phyloP scores from a whole-genome alignment of 2,797 vertebrate species.

The Sternotherus odoratus region DNA sequence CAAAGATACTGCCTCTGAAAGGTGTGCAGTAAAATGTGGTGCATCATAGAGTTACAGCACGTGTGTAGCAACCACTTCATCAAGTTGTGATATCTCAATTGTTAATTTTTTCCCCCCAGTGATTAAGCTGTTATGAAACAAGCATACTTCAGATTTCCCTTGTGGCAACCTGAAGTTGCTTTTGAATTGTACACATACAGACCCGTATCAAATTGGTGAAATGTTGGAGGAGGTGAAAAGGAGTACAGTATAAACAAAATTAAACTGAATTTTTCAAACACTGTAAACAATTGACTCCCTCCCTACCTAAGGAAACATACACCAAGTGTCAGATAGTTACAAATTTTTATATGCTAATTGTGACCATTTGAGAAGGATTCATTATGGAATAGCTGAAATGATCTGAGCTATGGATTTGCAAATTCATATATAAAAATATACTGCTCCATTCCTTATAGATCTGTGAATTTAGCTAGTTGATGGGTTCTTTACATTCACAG shows the following conservation, averaged over 20 bases:
- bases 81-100: not conserved
- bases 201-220: constrained; percentile 17
- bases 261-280: not conserved
- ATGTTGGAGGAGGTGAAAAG: not conserved
- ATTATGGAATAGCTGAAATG: not conserved
- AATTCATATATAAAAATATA: not conserved
- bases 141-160: constrained; percentile 2
- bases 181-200: not conserved
- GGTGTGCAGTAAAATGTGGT: not conserved
- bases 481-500: not conserved
- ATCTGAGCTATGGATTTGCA: not conserved
- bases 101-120: rapidly evolving
- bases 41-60: not conserved
- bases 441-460: not conserved
- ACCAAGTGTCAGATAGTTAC: not conserved
- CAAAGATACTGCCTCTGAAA: not conserved
- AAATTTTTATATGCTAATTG: not conserved
- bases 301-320: not conserved
- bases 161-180: not conserved
- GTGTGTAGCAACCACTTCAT: not conserved
- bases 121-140: not conserved
- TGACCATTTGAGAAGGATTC: not conserved
- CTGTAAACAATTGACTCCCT: not conserved
- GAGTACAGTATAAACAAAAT: not conserved
- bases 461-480: not conserved